Conservation (phyloP, 2,113 vertebrate genomes). For the Murina feae region DNA sequence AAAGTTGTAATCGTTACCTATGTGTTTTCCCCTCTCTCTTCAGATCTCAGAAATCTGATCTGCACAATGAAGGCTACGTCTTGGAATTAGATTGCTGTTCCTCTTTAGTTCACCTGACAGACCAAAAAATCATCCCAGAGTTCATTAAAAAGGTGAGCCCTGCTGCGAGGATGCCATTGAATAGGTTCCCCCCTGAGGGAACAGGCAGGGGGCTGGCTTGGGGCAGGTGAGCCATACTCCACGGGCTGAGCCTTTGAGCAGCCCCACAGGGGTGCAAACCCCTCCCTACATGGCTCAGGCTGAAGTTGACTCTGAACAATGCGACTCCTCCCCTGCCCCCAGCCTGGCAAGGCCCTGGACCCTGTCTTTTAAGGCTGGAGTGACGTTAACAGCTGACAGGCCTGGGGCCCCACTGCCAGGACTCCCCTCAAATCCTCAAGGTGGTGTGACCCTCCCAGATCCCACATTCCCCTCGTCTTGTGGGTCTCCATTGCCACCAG, state of each 20-base stretch:
- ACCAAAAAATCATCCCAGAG: constrained; percentile 91
- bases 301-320: neutral
- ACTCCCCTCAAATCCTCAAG: neutral
- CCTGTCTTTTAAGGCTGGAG: neutral
- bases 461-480: neutral
- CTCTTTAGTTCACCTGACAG: constrained; percentile 85
- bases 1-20: neutral
- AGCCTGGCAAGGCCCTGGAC: neutral
- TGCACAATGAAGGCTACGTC: constrained; percentile 81
- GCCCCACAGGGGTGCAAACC: accelerated
- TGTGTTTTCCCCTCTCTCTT: constrained; percentile 54
- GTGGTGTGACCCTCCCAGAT: neutral
- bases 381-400: neutral
- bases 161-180: accelerated
- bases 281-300: neutral
- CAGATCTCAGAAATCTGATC: constrained; percentile 79
- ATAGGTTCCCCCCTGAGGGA: neutral
- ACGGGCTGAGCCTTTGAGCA: no score
- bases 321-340: no score
- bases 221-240: neutral
- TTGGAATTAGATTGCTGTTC: constrained; percentile 92
- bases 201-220: neutral
- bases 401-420: neutral
- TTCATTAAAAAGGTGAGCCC: constrained; percentile 93
- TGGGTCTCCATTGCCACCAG: neutral